Base-by-base conservation (phyloP, 2,888 invertebrate genomes). In the Eristalinus sepulchralis region DNA sequence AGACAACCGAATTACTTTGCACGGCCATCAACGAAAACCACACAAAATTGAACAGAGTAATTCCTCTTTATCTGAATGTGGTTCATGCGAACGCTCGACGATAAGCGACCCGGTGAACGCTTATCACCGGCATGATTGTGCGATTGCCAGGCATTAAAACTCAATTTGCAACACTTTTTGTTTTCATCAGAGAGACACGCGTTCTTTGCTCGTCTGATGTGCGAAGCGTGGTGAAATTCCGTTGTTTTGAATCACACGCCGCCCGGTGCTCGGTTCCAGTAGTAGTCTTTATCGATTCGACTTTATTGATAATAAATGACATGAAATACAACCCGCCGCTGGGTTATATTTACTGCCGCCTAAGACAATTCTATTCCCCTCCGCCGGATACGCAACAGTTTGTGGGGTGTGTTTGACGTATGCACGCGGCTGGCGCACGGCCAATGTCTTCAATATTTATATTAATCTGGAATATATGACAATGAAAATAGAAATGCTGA, bases 391-490 rank as follows among this genome's bases (percentile, higher is more conserved):
- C 64, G 39, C 64, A 66, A 66, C 39, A 39, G 47, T 39, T n/a
- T n/a, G n/a, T 66, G 24, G 24, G 47, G 8, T 66, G 47, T 9
- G 47, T 17, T 33, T 67, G 67, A 67, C 67, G 67, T 66, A 66
- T 31, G 31, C 17, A 66, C 17, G 31, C 27, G 33, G 13, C 33
- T 67, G 67, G 67, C 67, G 10, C 3, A 1, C 1, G 27, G 67
- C 67, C 67, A 67, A 20, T 67, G 53, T 11, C 53, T 53, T 53
- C 31, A 53, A 67, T 53, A 67, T 67, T 67, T 67, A 67, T 67
- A 67, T 33, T 55, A 53, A 67, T 67, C 20, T 67, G 67, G 67
- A 67, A 53, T 67, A 31, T 55, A n/a, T 55, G 67, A 67, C 67
- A 67, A 53, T 67, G 67, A 67, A 67, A 67, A 67, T 55, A 67